These are phyloP conservation scores for Phrynosoma blainvillii DNA, from an alignment of 2,113 vertebrate species.

Conservation along the genomic window DNA sequence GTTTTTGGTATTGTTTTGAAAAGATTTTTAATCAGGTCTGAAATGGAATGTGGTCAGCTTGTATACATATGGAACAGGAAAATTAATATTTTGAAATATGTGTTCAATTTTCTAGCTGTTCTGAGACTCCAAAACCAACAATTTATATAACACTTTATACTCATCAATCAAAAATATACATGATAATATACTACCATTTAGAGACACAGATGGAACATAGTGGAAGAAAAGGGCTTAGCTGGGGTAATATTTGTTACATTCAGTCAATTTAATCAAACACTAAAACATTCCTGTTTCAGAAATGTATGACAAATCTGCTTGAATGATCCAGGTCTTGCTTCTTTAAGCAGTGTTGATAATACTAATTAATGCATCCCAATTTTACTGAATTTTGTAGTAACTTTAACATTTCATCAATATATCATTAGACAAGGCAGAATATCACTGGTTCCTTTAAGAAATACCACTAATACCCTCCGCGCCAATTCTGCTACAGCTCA, in stretches of 20 bases:
- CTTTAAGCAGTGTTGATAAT: neutral
- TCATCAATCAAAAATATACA: neutral
- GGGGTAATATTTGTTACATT: neutral
- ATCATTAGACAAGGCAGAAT: neutral
- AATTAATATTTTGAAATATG: neutral
- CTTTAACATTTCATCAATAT: neutral
- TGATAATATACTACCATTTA: neutral
- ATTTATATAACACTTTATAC: neutral
- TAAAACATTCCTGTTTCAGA: neutral
- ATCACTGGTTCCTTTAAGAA: neutral
- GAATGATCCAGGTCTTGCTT: neutral
- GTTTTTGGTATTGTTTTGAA: too few relatives aligned
- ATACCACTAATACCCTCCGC: neutral
- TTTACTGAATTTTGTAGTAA: neutral
- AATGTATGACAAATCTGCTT: neutral
- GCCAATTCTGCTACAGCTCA: conserved; percentile 1
- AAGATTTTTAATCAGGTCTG: neutral
- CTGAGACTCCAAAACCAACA: neutral
- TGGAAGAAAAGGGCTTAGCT: neutral
- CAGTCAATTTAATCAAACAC: neutral
- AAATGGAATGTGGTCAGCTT: neutral
- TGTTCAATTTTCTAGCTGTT: neutral
- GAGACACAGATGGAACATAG: neutral
- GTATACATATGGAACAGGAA: neutral
- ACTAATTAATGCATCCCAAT: neutral